phyloP scores from a whole-genome alignment of 2,888 invertebrate species.

The Bruchidius siliquastri region DNA sequence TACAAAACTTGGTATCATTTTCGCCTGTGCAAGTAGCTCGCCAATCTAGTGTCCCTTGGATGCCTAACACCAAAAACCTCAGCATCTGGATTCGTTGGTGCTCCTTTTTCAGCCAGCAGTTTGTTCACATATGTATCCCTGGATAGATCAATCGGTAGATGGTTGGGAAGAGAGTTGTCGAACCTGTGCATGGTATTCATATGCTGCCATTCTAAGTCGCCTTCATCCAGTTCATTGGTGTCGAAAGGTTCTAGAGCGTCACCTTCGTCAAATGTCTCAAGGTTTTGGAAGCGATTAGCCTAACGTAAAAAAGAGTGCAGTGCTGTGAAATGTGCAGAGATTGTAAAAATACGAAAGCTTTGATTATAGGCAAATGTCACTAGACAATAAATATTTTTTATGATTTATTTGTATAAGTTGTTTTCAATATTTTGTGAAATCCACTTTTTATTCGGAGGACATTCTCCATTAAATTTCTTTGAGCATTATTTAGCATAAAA shows the following conservation, averaged over 20 bases:
- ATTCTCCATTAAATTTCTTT: no score
- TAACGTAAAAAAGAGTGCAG: conserved; percentile 35
- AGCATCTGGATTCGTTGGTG: conserved; percentile 39
- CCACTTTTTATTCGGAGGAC: no score
- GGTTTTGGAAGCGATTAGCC: conserved; percentile 25
- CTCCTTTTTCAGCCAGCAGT: conserved; percentile 29
- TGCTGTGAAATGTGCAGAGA: conserved; percentile 34
- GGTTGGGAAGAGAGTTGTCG: conserved; percentile 1
- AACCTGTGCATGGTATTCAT: not conserved
- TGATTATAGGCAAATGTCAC: no score
- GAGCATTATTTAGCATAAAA: no score
- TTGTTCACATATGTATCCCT: conserved; percentile 38
- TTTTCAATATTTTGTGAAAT: no score
- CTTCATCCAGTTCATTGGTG: conserved; percentile 3
- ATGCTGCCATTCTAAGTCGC: conserved; percentile 16
- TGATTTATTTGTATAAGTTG: no score
- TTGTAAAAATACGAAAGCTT: conserved; percentile 11
- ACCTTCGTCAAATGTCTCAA: conserved; percentile 38
- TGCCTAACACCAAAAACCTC: conserved; percentile 30
- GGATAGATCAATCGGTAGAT: conserved; percentile 29
- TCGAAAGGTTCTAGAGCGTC: conserved; percentile 13
- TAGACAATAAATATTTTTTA: no score
- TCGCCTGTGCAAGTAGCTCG: not conserved
- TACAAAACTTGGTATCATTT: not conserved
- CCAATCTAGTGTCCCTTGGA: not conserved